Conservation (phyloP, 2,888 invertebrate species). For the Archips xylosteana region DNA sequence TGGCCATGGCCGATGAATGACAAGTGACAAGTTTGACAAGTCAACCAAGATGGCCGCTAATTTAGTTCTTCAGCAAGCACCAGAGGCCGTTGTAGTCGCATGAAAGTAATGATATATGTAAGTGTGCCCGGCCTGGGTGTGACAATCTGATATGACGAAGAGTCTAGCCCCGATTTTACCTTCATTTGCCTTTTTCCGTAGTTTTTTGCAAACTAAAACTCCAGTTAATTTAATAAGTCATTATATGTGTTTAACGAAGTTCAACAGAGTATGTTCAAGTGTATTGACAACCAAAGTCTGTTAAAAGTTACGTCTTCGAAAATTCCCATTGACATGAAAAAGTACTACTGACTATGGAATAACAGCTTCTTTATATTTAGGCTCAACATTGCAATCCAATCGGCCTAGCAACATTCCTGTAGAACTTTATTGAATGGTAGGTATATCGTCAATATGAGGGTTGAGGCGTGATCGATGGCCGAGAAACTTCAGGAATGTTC, state of each 20-base stretch:
- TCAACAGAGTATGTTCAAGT: background rate
- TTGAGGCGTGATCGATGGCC: slow-evolving; percentile 49
- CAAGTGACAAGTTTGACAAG: no score
- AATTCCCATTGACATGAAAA: slow-evolving; percentile 24
- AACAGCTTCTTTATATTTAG: slow-evolving; percentile 26
- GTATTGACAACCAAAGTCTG: background rate
- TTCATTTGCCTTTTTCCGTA: no score
- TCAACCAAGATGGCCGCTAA: no score
- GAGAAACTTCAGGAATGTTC: slow-evolving; percentile 54
- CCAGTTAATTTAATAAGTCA: no score
- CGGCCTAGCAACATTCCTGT: slow-evolving; percentile 10
- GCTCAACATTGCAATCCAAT: slow-evolving; percentile 6
- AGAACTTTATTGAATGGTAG: slow-evolving; percentile 17
- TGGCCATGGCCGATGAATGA: no score
- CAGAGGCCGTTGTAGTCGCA: no score
- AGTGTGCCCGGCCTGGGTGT: no score
- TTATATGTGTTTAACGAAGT: background rate
- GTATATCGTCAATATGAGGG: slow-evolving; percentile 16
- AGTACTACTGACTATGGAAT: background rate
- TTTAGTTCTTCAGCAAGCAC: no score
- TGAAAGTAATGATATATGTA: no score
- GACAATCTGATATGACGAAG: no score
- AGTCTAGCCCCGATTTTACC: no score
- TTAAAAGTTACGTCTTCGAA: background rate
- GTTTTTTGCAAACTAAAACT: no score